Percentiles rank a stretch among this genome's conserved stretches.
phyloP scores from a whole-genome alignment of 2,797 vertebrate species.

The Odontamblyopus rebecca region DNA sequence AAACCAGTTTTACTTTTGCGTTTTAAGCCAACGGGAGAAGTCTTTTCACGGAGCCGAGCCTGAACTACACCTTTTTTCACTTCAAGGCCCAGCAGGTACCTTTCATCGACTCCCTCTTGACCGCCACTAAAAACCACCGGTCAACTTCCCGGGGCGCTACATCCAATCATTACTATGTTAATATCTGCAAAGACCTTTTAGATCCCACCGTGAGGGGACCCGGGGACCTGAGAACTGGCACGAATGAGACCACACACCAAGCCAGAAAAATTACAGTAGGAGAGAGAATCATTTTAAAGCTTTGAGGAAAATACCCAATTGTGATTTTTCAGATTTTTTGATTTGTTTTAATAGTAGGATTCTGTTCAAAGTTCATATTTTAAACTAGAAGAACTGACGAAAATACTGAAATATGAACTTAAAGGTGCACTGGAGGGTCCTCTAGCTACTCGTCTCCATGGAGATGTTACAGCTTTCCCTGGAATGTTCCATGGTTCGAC shows the following conservation, averaged over 20 bases:
- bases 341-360: no score
- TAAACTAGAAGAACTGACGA: no score
- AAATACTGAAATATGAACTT: no score
- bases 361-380: no score
- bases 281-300: neutral
- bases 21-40: neutral
- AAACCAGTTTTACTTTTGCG: neutral
- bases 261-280: slow-evolving; percentile 5
- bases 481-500: no score
- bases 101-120: slow-evolving; percentile 51
- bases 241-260: slow-evolving; percentile 12
- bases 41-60: slow-evolving; percentile 21
- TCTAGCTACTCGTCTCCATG: no score
- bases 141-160: slow-evolving; percentile 44
- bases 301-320: no score
- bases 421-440: no score
- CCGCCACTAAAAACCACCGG: slow-evolving; percentile 42
- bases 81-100: slow-evolving; percentile 65
- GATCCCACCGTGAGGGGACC: slow-evolving; percentile 12
- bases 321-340: no score
- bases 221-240: slow-evolving; percentile 25
- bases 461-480: no score
- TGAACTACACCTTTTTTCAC: slow-evolving; percentile 54
- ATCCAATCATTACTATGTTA: slow-evolving; percentile 66
- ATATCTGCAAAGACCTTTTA: slow-evolving; percentile 56